A percentile compares a stretch with the other conserved stretches of the same genome.
Evolutionary conservation across 2,113 vertebrate species (phyloP).

Genomic region (Heteronetta atricapilla): DNA sequence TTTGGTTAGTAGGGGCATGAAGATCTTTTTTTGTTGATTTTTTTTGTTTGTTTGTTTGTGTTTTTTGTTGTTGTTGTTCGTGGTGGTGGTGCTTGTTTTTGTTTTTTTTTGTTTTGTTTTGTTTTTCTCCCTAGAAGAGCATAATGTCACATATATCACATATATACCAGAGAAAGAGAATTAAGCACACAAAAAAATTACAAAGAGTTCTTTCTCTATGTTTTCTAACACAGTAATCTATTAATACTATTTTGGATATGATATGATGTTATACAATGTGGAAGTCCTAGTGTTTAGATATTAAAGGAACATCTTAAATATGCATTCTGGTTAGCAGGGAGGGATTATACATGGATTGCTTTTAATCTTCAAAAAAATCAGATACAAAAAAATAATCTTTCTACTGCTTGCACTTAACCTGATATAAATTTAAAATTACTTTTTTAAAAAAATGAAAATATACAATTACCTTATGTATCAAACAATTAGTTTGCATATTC

Average conservation of each 20-base stretch:
- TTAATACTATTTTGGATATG: constrained; percentile 41
- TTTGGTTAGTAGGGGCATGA: not conserved
- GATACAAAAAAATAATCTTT: constrained; percentile 45
- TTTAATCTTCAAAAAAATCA: constrained; percentile 69
- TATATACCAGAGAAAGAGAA: not conserved
- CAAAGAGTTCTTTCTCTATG: not conserved
- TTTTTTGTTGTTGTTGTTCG: too few species aligned
- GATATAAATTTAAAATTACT: not conserved
- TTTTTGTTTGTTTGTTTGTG: too few species aligned
- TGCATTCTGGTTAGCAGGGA: constrained; percentile 17
- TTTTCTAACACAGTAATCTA: constrained; percentile 24
- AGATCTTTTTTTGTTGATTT: not conserved
- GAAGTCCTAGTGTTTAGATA: constrained; percentile 42
- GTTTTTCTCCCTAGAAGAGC: too few species aligned
- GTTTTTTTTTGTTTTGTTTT: too few species aligned
- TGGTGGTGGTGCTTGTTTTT: too few species aligned
- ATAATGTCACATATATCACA: not conserved
- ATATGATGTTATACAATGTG: constrained; percentile 31
- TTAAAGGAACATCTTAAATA: constrained; percentile 60
- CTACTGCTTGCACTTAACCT: constrained; percentile 49
- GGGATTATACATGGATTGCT: constrained; percentile 56
- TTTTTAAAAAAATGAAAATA: not conserved
- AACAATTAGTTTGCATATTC: not conserved
- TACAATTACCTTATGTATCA: not conserved
- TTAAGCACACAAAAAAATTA: not conserved